Evolutionary conservation across 2,888 invertebrate species (phyloP).

Genomic region (Plagiodera versicolora): DNA sequence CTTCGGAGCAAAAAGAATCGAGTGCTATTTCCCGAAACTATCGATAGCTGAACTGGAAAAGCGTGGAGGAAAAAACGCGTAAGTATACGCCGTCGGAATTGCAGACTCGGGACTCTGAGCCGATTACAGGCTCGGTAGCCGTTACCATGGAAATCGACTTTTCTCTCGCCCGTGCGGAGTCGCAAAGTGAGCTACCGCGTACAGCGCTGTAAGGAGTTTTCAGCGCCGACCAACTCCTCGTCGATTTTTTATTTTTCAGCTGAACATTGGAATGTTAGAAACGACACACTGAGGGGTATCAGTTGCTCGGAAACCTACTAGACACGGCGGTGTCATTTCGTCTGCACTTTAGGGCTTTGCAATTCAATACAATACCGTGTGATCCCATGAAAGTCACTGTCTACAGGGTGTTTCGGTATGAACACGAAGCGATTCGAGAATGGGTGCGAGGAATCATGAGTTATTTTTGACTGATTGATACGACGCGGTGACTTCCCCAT

Average conservation of each 20-base stretch:
- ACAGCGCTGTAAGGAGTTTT: background rate
- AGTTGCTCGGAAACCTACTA: constrained; percentile 33
- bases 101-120: constrained; percentile 35
- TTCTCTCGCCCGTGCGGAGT: constrained; percentile 21
- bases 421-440: no score
- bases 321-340: constrained; percentile 34
- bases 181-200: no score
- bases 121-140: constrained; percentile 47
- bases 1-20: no score
- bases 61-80: constrained; percentile 6
- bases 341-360: constrained; percentile 37
- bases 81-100: constrained; percentile 31
- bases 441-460: no score
- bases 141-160: constrained; percentile 36
- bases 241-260: no score
- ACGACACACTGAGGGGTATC: constrained; percentile 31
- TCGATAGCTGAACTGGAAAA: background rate
- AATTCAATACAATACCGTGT: constrained; percentile 22
- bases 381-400: no score
- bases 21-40: no score
- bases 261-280: background rate
- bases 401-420: no score
- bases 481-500: no score
- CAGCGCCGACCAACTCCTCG: no score
- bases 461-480: no score